Percentiles rank a stretch among this genome's conserved stretches.
Conservation (phyloP, 2,888 invertebrate genomes). For the Ichneumon xanthorius region DNA sequence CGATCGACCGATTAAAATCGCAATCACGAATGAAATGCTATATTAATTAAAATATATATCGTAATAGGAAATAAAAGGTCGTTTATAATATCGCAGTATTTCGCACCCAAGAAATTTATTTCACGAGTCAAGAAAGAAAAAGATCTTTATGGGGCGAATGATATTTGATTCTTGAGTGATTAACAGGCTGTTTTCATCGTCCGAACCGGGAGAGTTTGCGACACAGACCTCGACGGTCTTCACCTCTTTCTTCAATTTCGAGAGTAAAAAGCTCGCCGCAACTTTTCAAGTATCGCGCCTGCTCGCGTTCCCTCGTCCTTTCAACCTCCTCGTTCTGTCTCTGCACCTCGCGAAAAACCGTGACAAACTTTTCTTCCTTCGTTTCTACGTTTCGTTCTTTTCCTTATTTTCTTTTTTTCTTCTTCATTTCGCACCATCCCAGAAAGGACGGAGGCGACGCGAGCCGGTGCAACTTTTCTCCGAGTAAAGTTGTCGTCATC, state of each 20-base stretch:
- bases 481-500: slow-evolving; percentile 56
- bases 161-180: slow-evolving; percentile 36
- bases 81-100: not conserved
- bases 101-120: not conserved
- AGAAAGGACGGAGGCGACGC: slow-evolving; percentile 15
- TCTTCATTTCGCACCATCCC: slow-evolving; percentile 18
- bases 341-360: slow-evolving; percentile 22
- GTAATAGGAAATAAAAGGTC: not conserved
- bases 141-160: slow-evolving; percentile 37
- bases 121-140: not conserved
- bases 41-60: not conserved
- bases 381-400: slow-evolving; percentile 5
- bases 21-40: not conserved
- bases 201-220: slow-evolving; percentile 10
- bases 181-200: slow-evolving; percentile 42
- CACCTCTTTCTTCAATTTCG: slow-evolving; percentile 5
- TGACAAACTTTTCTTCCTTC: slow-evolving; percentile 41
- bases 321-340: slow-evolving; percentile 23
- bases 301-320: not conserved
- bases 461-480: slow-evolving; percentile 43
- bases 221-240: slow-evolving; percentile 14
- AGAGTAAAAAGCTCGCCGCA: slow-evolving; percentile 18
- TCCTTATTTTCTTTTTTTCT: slow-evolving; percentile 7
- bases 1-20: not conserved
- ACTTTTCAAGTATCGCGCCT: slow-evolving; percentile 40